Evolutionary conservation across 2,888 invertebrate species (phyloP), one percentile per base, ranked within the genome.

Genomic region (Agriopis marginaria): DNA sequence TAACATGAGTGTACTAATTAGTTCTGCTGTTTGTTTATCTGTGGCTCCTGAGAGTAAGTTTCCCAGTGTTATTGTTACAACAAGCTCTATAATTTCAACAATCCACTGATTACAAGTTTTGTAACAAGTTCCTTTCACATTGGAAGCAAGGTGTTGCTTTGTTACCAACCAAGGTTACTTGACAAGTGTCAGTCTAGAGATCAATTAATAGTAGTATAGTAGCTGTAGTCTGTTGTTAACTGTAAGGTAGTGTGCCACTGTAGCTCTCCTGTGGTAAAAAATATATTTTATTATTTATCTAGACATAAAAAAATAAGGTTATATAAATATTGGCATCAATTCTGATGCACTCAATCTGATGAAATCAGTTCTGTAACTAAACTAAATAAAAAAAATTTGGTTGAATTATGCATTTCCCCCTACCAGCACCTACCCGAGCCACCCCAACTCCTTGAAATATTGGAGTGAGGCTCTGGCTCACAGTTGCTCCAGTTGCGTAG

Each of bases 1-100:
- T 50, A 79, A 75, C 72, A 89, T 90, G 89, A 83, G 81, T 79
- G 76, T 88, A 63, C 77, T 92, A 71, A 70, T 93, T 56, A 82
- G 83, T 70, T 85, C 91, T 62, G 78, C 84, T 63, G 88, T 92
- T 75, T 92, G 90, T 80, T 81, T 92, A 69, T 84, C 89, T 68
- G 81, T 88, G 44, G 66, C 81, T 54, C 79, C 87, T 69, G 87
- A 89, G 75, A 82, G 91, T 90, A 84, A 89, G 90, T 85, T 63
- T 53, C n/a, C 63, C 63, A 60, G 54, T 47, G 17, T 60, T 62
- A 51, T 39, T 7, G 11, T 51, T 2, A 23, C 14, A 11, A 23
- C 7, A 10, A 32, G 23, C 9, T 32, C 55, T 17, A 42, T 7
- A 42, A 14, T 42, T 14, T 23, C 17, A 1, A 23, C 17, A 23